phyloP scores from a whole-genome alignment of 1,140 invertebrate species.

The Pogonomyrmex californicus region DNA sequence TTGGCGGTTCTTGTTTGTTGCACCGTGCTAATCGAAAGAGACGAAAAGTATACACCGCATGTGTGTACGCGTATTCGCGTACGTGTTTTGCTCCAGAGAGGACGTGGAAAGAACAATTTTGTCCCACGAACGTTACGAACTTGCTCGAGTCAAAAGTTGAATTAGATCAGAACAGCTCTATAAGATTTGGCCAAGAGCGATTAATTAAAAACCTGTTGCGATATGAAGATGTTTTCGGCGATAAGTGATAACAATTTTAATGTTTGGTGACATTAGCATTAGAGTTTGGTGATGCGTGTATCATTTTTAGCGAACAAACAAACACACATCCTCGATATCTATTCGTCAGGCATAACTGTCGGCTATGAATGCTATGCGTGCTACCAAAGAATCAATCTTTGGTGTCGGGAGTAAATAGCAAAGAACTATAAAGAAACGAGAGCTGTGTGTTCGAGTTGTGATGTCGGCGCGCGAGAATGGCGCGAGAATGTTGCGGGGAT shows the following conservation, averaged over 20 bases:
- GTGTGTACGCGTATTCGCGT: not conserved
- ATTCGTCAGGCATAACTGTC: too few relatives aligned
- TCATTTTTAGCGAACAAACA: conserved; percentile 8
- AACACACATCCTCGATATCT: not conserved
- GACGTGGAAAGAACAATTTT: conserved; percentile 22
- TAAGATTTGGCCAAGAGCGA: not conserved
- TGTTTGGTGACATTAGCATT: not conserved
- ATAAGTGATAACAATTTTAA: not conserved
- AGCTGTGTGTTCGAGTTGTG: not conserved
- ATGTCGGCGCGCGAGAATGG: not conserved
- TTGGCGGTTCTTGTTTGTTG: conserved; percentile 79
- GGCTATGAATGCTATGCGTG: not conserved
- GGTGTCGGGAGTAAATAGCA: conserved; percentile 3
- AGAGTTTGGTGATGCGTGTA: not conserved
- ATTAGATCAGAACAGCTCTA: not conserved
- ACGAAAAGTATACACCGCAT: conserved; percentile 50
- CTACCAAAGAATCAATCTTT: conserved; percentile 21
- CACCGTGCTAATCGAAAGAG: conserved; percentile 74
- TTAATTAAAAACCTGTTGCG: not conserved
- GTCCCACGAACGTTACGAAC: not conserved
- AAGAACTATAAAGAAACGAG: conserved; percentile 17
- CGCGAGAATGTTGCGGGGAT: not conserved
- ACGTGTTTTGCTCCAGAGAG: conserved; percentile 20
- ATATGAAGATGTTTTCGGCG: not conserved
- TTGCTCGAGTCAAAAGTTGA: not conserved